phyloP scores from a whole-genome alignment of 2,888 invertebrate genomes.

The Ectemnius continuus region DNA sequence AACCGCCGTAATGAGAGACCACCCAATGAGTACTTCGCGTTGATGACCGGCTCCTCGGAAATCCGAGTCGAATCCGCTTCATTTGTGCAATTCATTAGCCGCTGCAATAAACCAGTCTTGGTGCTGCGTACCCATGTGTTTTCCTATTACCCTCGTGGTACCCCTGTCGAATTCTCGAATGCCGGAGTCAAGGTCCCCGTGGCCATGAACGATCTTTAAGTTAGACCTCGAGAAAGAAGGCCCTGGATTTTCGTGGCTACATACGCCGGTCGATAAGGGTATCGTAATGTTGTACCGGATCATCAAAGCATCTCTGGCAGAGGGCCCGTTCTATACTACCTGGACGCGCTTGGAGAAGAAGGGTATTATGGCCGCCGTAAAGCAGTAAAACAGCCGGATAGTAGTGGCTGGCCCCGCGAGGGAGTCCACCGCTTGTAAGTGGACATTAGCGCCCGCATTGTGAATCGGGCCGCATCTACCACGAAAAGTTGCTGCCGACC shows the following conservation, averaged over 20 bases:
- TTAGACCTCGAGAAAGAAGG: no score
- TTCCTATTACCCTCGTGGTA: not conserved
- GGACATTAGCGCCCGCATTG: conserved; percentile 70
- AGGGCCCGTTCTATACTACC: conserved; percentile 14
- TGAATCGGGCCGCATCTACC: conserved; percentile 65
- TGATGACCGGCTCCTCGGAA: conserved; percentile 58
- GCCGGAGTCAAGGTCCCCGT: no score
- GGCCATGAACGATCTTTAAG: no score
- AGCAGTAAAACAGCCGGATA: conserved; percentile 66
- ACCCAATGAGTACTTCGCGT: conserved; percentile 58
- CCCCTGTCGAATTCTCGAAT: no score
- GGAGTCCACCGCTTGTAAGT: conserved; percentile 54
- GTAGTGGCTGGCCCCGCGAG: conserved; percentile 43
- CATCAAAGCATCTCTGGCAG: conserved; percentile 14
- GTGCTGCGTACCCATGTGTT: not conserved
- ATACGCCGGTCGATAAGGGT: conserved; percentile 3
- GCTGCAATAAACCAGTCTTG: not conserved
- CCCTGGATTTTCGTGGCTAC: not conserved
- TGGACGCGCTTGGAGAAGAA: conserved; percentile 32
- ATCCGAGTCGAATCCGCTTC: conserved; percentile 50
- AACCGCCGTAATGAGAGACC: conserved; percentile 62
- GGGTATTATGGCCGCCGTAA: conserved; percentile 63
- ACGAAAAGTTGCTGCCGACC: conserved; percentile 30
- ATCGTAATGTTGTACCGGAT: conserved; percentile 42
- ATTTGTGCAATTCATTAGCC: conserved; percentile 48